Conservation (phyloP, 2,797 vertebrate species). For the Iguana delicatissima region DNA sequence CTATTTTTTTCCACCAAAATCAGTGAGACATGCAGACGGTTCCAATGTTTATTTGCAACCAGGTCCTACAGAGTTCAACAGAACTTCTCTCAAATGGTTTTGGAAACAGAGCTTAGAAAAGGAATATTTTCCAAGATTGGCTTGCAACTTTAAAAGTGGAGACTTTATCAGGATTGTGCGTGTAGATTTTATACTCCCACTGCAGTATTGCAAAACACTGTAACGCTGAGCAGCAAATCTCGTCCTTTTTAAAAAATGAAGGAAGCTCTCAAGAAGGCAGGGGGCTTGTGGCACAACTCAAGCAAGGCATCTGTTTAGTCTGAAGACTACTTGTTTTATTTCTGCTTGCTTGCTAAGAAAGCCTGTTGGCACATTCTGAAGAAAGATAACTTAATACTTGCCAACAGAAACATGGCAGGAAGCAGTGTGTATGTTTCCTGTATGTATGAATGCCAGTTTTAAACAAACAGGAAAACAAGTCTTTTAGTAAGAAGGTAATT, state of each 20-base stretch:
- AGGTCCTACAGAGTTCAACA: neutral
- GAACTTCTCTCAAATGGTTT: neutral
- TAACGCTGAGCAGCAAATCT: conserved; percentile 22
- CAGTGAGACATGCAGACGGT: neutral
- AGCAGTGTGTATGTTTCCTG: conserved; percentile 73
- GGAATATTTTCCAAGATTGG: too few relatives aligned
- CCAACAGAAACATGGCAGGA: conserved; percentile 83
- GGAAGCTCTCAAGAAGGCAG: conserved; percentile 46
- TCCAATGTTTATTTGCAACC: neutral
- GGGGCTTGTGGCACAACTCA: conserved; percentile 51
- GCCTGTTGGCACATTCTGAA: conserved; percentile 78
- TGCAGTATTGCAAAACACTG: conserved; percentile 38
- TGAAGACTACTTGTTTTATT: conserved; percentile 76
- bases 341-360: conserved; percentile 76
- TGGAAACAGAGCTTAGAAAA: neutral
- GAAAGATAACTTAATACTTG: conserved; percentile 75
- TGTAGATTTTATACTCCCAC: conserved; percentile 21
- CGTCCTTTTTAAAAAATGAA: neutral
- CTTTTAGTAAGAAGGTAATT: conserved; percentile 69
- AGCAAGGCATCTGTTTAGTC: conserved; percentile 73
- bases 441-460: conserved; percentile 72
- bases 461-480: conserved; percentile 81
- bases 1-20: neutral
- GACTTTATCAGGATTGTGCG: neutral
- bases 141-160: neutral